phyloP scores from a whole-genome alignment of 1,140 invertebrate species.

The Bathynomus jamesi region DNA sequence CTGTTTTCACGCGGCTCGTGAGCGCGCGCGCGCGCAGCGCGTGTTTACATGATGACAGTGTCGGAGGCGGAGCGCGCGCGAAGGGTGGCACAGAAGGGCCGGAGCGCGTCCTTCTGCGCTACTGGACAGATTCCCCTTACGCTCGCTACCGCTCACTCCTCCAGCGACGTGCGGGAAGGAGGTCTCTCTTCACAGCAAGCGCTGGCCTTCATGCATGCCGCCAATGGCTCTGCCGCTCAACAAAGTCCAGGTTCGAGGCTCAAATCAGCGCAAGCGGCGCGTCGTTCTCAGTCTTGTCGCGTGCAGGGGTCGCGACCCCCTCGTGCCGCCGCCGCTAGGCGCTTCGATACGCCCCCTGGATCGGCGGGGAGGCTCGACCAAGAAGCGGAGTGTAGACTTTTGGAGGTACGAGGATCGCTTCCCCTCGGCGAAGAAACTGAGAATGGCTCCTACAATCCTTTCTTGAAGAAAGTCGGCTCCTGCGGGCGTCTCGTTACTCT shows the following conservation, averaged over 20 bases:
- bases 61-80: slow-evolving; percentile 30
- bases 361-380: slow-evolving; percentile 10
- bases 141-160: slow-evolving; percentile 22
- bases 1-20: not conserved
- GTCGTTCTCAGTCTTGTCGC: slow-evolving; percentile 37
- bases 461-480: slow-evolving; percentile 35
- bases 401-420: slow-evolving; percentile 1
- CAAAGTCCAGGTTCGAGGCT: slow-evolving; percentile 24
- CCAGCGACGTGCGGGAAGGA: slow-evolving; percentile 21
- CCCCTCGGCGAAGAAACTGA: slow-evolving; percentile 1
- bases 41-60: slow-evolving; percentile 37
- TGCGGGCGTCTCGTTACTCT: slow-evolving; percentile 33
- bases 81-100: slow-evolving; percentile 32
- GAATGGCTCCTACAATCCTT: slow-evolving; percentile 32
- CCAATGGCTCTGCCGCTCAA: not conserved
- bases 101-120: slow-evolving; percentile 36
- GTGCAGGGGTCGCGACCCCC: slow-evolving; percentile 35
- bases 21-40: not conserved
- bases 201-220: slow-evolving; percentile 20
- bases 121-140: slow-evolving; percentile 18
- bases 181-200: slow-evolving; percentile 11
- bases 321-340: slow-evolving; percentile 18
- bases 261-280: slow-evolving; percentile 24
- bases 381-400: not conserved
- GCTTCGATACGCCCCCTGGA: not conserved